Evolutionary conservation across 92 coral and sea anemone species (phyloP).

Genomic region (Bergia sp.): DNA sequence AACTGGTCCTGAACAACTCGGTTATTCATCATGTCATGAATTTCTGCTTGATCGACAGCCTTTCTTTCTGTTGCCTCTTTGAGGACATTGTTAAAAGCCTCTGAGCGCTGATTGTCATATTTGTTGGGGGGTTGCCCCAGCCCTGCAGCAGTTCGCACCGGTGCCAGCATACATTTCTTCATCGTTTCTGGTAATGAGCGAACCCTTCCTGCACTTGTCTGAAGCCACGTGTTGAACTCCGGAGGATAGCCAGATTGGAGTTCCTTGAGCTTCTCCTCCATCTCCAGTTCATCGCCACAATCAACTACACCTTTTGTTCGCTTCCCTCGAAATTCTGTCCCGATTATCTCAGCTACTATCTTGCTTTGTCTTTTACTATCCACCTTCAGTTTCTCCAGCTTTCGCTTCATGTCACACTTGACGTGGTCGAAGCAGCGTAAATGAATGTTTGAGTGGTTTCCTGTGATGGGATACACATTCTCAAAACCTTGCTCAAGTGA

Average conservation of each 20-base stretch:
- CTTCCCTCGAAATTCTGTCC: constrained; percentile 11
- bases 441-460: constrained; percentile 43
- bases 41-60: not conserved
- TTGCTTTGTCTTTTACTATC: not conserved
- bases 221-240: constrained; percentile 1
- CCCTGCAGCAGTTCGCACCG: constrained; percentile 25
- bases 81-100: constrained; percentile 23
- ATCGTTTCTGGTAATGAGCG: constrained; percentile 23
- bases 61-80: constrained; percentile 23
- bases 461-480: constrained; percentile 30
- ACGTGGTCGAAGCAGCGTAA: constrained; percentile 46
- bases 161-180: constrained; percentile 32
- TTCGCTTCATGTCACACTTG: constrained; percentile 26
- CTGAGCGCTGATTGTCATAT: constrained; percentile 22
- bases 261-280: constrained; percentile 12
- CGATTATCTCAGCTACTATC: not conserved
- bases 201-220: constrained; percentile 10
- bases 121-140: constrained; percentile 25
- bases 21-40: constrained; percentile 32
- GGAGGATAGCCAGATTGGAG: constrained; percentile 1
- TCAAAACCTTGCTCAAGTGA: constrained; percentile 45
- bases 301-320: constrained; percentile 10
- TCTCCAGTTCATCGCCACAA: constrained; percentile 19
- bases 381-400: constrained; percentile 11
- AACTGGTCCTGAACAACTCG: constrained; percentile 23